Evolutionary conservation across 2,888 invertebrate genomes (phyloP).

Genomic region (Leptothorax acervorum): DNA sequence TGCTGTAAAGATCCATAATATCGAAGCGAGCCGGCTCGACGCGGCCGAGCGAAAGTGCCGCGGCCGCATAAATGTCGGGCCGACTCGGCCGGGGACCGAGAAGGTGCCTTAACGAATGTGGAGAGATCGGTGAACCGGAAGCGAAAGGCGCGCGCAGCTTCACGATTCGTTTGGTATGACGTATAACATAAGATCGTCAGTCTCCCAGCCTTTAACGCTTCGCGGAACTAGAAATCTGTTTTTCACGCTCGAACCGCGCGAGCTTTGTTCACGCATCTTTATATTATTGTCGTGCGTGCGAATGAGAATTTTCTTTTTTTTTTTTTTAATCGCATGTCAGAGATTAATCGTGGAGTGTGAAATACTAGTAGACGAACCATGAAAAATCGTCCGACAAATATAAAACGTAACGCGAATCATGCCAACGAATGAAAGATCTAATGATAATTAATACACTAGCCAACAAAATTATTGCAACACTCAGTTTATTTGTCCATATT

Average conservation of each 20-base stretch:
- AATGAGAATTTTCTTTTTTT: not conserved
- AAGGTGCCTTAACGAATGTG: constrained; percentile 70
- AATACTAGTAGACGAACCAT: not conserved
- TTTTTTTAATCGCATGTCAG: not conserved
- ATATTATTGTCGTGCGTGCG: constrained; percentile 6
- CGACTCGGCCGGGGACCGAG: constrained; percentile 54
- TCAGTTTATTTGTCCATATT: too few species aligned
- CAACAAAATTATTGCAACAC: too few species aligned
- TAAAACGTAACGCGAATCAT: not conserved
- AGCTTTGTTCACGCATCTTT: constrained; percentile 27
- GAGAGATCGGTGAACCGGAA: constrained; percentile 76
- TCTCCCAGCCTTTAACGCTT: constrained; percentile 63
- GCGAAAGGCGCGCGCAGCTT: constrained; percentile 75
- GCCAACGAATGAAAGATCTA: not conserved
- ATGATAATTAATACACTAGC: not conserved
- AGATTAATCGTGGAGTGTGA: not conserved
- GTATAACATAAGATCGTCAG: constrained; percentile 60
- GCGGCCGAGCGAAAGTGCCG: constrained; percentile 69
- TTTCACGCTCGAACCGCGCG: constrained; percentile 44
- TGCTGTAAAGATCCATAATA: constrained; percentile 50
- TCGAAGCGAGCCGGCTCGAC: constrained; percentile 43
- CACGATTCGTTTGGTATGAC: constrained; percentile 69
- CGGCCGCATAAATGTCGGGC: constrained; percentile 69
- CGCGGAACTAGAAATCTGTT: constrained; percentile 62
- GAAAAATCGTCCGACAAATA: not conserved